Percentiles rank a stretch among this genome's conserved stretches.
Conservation (phyloP, 2,797 vertebrate genomes). For the Sebastes ruberrimus region DNA sequence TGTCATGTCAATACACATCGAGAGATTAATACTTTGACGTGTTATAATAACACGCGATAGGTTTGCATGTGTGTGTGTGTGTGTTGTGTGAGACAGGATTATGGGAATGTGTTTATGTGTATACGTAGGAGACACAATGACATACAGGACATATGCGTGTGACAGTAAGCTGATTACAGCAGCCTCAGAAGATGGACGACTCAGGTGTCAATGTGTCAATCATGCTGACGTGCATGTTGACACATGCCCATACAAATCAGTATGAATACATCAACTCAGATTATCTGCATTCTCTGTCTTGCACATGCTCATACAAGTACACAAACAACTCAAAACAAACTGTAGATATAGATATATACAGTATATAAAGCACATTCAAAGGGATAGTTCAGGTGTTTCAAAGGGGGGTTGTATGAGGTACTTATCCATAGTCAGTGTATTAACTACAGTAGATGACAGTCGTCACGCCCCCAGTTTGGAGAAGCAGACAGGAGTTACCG, state of each 20-base stretch:
- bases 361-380: too few relatives aligned
- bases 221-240: constrained; percentile 29
- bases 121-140: constrained; percentile 44
- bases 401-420: too few relatives aligned
- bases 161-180: constrained; percentile 70
- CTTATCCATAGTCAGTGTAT: too few relatives aligned
- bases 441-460: too few relatives aligned
- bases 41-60: background rate
- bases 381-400: too few relatives aligned
- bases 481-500: too few relatives aligned
- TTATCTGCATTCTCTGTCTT: constrained; percentile 6
- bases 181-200: constrained; percentile 44
- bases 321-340: background rate
- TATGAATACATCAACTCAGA: constrained; percentile 19
- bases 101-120: constrained; percentile 30
- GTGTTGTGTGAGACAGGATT: constrained; percentile 28
- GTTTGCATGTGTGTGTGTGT: constrained; percentile 4
- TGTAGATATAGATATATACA: background rate
- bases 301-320: background rate
- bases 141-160: constrained; percentile 23
- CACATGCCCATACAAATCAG: constrained; percentile 6
- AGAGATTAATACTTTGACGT: constrained; percentile 10
- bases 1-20: background rate
- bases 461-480: too few relatives aligned
- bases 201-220: constrained; percentile 65